Evolutionary conservation across 2,888 invertebrate species (phyloP).

Genomic region (Melangyna quadrimaculata): DNA sequence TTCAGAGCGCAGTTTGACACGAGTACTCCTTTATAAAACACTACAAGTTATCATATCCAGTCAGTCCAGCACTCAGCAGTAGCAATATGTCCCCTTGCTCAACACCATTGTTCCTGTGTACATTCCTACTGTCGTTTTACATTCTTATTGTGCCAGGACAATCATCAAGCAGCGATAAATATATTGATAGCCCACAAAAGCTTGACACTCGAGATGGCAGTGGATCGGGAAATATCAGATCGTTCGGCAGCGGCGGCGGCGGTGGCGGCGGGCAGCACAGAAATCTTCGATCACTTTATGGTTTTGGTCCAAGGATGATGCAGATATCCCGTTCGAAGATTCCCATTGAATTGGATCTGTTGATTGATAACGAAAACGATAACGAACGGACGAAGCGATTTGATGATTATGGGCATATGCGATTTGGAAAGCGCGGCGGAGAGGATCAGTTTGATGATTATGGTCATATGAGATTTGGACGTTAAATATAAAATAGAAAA

Average conservation of each 20-base stretch:
- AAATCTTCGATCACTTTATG: constrained; percentile 75
- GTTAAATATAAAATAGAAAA: constrained; percentile 25
- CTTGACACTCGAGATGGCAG: constrained; percentile 38
- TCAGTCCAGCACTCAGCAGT: too few relatives aligned
- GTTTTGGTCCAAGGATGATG: constrained; percentile 73
- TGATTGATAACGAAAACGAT: constrained; percentile 77
- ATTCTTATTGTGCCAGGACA: constrained; percentile 55
- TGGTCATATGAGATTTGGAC: constrained; percentile 88
- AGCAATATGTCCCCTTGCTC: constrained; percentile 41
- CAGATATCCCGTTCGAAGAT: constrained; percentile 77
- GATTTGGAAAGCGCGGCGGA: constrained; percentile 83
- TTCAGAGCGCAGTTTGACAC: constrained; percentile 30
- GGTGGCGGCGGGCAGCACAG: too few relatives aligned
- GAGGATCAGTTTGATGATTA: constrained; percentile 89
- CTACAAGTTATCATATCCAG: background rate
- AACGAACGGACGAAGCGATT: constrained; percentile 82
- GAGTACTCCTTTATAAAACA: background rate
- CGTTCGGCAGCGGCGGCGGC: constrained; percentile 19
- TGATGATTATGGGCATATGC: constrained; percentile 88
- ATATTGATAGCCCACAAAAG: constrained; percentile 49
- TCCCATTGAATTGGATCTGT: constrained; percentile 78
- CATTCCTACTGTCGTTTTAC: constrained; percentile 43
- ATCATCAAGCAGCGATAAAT: constrained; percentile 50
- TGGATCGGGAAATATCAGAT: constrained; percentile 17
- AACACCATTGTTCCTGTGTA: constrained; percentile 50